phyloP scores from a whole-genome alignment of 1,140 invertebrate genomes.

The Trissolcus basalis region DNA sequence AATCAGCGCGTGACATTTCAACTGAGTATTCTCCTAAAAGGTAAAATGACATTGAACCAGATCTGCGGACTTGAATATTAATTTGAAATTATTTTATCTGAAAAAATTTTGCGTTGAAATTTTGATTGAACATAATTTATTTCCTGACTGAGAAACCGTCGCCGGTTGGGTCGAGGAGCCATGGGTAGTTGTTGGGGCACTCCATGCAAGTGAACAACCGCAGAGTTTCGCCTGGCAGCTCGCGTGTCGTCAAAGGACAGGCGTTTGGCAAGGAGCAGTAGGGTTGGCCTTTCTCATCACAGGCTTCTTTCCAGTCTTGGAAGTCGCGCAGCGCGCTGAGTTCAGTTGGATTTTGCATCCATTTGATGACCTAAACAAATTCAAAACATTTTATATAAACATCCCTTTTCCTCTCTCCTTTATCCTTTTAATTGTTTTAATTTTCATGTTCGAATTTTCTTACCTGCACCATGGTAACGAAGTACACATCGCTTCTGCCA shows the following conservation, averaged over 20 bases:
- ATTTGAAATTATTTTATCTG: not conserved
- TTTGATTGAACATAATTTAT: constrained; percentile 61
- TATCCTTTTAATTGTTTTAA: constrained; percentile 2
- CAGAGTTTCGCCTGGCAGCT: constrained; percentile 93
- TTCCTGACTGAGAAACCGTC: constrained; percentile 91
- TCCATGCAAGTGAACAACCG: constrained; percentile 96
- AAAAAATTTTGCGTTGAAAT: not conserved
- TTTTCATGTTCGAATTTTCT: constrained; percentile 9
- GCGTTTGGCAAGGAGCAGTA: constrained; percentile 94
- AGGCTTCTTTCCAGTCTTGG: constrained; percentile 96
- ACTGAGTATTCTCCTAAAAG: constrained; percentile 12
- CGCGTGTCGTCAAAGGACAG: constrained; percentile 91
- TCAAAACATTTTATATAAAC: not conserved
- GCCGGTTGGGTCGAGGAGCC: constrained; percentile 95
- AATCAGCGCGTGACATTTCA: constrained; percentile 27
- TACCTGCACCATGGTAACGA: constrained; percentile 92
- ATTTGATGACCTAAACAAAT: constrained; percentile 87
- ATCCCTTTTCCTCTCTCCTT: not conserved
- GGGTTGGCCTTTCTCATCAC: constrained; percentile 94
- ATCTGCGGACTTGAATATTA: no score
- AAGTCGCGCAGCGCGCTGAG: constrained; percentile 90
- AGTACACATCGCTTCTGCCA: constrained; percentile 93
- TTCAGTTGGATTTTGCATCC: constrained; percentile 97
- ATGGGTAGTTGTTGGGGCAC: constrained; percentile 96
- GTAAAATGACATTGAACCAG: constrained; percentile 8